These are phyloP conservation scores for Volucella inflata DNA, from an alignment of 2,888 invertebrate genomes.

Conservation along the genomic window DNA sequence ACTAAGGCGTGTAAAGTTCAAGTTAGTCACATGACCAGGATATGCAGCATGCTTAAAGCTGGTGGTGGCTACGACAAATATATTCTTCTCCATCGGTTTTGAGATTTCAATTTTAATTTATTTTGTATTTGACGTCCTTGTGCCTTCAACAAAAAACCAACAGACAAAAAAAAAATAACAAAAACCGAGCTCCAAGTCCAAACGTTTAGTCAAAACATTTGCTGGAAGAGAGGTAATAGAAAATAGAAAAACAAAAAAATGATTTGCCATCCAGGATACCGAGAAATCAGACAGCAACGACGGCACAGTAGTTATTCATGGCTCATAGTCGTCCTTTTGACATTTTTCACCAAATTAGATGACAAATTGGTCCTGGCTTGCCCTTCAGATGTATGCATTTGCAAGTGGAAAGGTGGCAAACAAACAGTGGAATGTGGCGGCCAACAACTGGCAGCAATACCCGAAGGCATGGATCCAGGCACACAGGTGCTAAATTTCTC, in stretches of 20 bases:
- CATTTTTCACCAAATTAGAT: conserved; percentile 68
- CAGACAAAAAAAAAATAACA: not conserved
- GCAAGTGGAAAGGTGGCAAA: conserved; percentile 97
- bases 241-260: conserved; percentile 46
- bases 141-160: conserved; percentile 54
- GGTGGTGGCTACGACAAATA: conserved; percentile 60
- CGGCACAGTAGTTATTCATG: conserved; percentile 59
- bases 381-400: conserved; percentile 90
- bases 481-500: conserved; percentile 95
- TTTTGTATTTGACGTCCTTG: conserved; percentile 59
- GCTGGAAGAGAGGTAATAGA: conserved; percentile 29
- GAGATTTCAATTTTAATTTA: conserved; percentile 58
- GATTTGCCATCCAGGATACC: conserved; percentile 66
- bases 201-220: not conserved
- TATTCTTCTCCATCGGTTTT: conserved; percentile 60
- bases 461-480: conserved; percentile 91
- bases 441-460: conserved; percentile 90
- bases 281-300: conserved; percentile 60
- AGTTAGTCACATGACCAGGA: conserved; percentile 58
- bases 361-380: conserved; percentile 84
- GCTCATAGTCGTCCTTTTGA: conserved; percentile 66
- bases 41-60: conserved; percentile 60
- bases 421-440: conserved; percentile 94
- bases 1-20: conserved; percentile 55
- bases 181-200: not conserved